Evolutionary conservation across 2,113 vertebrate genomes (phyloP).

Genomic region (Danio rerio): DNA sequence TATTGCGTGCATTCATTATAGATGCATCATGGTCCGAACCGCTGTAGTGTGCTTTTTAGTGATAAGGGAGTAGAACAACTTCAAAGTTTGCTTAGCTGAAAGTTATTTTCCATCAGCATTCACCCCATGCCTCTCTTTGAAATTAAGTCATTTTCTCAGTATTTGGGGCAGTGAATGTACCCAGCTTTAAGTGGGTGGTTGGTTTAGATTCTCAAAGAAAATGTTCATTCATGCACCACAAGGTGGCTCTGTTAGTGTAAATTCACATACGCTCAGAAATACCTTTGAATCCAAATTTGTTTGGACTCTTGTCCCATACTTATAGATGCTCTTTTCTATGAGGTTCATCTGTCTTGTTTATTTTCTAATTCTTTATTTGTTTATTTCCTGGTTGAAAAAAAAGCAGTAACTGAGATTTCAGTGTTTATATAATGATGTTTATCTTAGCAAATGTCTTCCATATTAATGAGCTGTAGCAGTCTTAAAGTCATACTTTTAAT

Average conservation of each 20-base stretch:
- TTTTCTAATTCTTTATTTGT: no score
- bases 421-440: neutral
- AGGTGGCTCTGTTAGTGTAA: conserved; percentile 61
- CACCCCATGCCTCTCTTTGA: neutral
- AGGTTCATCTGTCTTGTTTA: neutral
- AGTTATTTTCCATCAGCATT: neutral
- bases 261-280: neutral
- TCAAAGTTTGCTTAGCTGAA: conserved; percentile 21
- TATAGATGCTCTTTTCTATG: neutral
- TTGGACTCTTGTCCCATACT: conserved; percentile 5
- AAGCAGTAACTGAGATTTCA: neutral
- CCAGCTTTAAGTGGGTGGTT: neutral
- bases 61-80: conserved; percentile 17
- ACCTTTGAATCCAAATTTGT: neutral
- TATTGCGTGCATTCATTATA: conserved; percentile 39
- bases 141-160: neutral
- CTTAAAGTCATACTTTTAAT: neutral
- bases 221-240: conserved; percentile 48
- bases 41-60: conserved; percentile 19
- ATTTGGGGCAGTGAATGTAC: neutral
- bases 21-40: conserved; percentile 30
- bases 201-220: neutral
- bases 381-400: neutral
- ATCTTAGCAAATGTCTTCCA: neutral
- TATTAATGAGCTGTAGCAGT: neutral